Base-by-base conservation (phyloP, 2,797 vertebrate genomes). In the Falco peregrinus region DNA sequence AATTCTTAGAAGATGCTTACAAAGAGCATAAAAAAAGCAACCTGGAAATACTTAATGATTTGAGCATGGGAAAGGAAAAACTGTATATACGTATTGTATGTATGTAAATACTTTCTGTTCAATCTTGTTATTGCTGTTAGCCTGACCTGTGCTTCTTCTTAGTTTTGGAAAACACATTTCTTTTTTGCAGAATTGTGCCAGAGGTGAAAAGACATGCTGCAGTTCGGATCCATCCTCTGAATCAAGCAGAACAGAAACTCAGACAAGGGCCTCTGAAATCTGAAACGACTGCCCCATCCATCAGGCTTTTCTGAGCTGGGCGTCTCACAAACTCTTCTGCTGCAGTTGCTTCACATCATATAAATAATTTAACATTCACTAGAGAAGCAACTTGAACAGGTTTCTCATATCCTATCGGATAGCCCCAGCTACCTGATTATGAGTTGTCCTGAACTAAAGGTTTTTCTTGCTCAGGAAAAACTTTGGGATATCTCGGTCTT, bases 331-430 rank as follows among this genome's bases (percentile, higher is more conserved):
- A 51, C 57, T 45, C 68, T 65, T 45, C 69, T 75, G 50, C n/a
- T 84, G 56, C 63, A 86, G 39, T 69, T 69, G 63, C 65, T 93
- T 82, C 89, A 47, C 25, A 25, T 80, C 41, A 47, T 28, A 63
- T 22, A 84, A 86, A 93, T 82, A 93, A 96, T 74, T 69, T 51
- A 53, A 92, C 70, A 90, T 83, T 87, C 86, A 80, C 86, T n/a
- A 41, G 86, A 95, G 86, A 74, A 94, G 39, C 6, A 82, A 73
- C 48, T 87, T 76, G 67, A 90, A 82, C 70, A 87, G 54, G 43
- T 41, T 86, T 61, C 51, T 89, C 22, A 18, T 76, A 88, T 41
- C 74, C 73, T 69, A 56, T 69, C 53, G 20, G 45, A 90, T 50
- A 79, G 50, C 39, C 78, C 70, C 84, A 79, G 63, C 77, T 82